A percentile compares a stretch with the other conserved stretches of the same genome.
phyloP scores from a whole-genome alignment of 2,888 invertebrate species.

The Abrostola triplasia region DNA sequence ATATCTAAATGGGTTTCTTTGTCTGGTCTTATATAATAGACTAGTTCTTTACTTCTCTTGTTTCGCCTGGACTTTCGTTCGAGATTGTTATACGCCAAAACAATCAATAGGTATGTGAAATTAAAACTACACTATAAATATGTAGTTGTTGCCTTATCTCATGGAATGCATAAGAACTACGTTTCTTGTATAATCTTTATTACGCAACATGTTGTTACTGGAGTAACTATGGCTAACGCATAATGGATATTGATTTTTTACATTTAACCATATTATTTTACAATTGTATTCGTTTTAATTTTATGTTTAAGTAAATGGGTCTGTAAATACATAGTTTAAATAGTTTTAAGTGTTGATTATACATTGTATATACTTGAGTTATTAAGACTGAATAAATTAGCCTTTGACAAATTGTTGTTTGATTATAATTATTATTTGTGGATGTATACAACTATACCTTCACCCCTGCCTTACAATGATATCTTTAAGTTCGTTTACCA shows the following conservation, averaged over 20 bases:
- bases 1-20: no score
- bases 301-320: constrained; percentile 63
- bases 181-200: neutral
- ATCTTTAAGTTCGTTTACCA: no score
- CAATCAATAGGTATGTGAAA: no score
- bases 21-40: no score
- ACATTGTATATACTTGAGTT: constrained; percentile 67
- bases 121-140: constrained; percentile 8
- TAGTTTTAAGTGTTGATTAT: constrained; percentile 71
- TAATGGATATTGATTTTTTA: constrained; percentile 51
- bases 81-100: no score
- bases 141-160: neutral
- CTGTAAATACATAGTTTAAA: constrained; percentile 58
- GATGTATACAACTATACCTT: no score
- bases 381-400: constrained; percentile 75
- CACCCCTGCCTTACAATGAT: no score
- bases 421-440: constrained; percentile 35
- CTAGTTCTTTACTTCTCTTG: no score
- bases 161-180: no score
- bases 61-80: no score
- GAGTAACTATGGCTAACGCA: constrained; percentile 43
- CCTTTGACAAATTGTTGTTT: constrained; percentile 63
- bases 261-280: constrained; percentile 6
- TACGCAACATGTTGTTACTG: constrained; percentile 49
- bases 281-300: constrained; percentile 17